Base-by-base conservation (phyloP, 2,797 vertebrate species). In the Scarus forsteni region DNA sequence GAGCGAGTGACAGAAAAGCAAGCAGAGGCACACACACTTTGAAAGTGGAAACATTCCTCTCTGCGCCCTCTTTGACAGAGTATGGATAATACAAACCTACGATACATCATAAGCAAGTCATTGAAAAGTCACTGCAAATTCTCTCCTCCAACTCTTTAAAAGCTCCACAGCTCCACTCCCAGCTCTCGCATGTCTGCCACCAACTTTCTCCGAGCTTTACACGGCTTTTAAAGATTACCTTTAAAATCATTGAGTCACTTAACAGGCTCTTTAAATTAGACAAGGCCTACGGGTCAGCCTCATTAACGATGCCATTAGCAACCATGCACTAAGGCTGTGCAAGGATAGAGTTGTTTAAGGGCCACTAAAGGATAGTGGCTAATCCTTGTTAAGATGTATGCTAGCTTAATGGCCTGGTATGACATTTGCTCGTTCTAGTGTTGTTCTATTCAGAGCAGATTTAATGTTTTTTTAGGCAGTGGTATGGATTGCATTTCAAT, bases 251-350 rank as follows among this genome's bases (percentile, higher is more conserved):
- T 39, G 58, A 78, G 80, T 81, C 82, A 65, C 78, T 82, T 85
- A 81, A 83, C 72, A 38, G 72, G 79, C 81, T 89, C 81, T 82
- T 88, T 77, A 86, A 88, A 86, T 88, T 84, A 89, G 72, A 71
- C 64, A 35, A 50, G 74, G 80, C 75, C 75, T 65, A 7, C 2
- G 34, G 84, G 86, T 89, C 86, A 85, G 77, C 82, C 80, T 89
- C 84, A 89, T 90, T 87, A 89, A 63, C 46, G 75, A 85, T 83
- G 83, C 87, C 80, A 84, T 89, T 89, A 87, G 79, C 81, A 70
- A 58, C 56, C 80, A 67, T 57, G 77, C 84, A 66, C 53, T 44
- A 13, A 61, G 64, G 54, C 66, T 73, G 72, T 76, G 68, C 74
- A 63, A 76, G 80, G 66, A 89, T 79, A 77, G 64, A 75, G 65